Percentiles rank a stretch among this genome's conserved stretches.
Evolutionary conservation across 2,888 invertebrate species (phyloP).

Genomic region (Sturmia bella): DNA sequence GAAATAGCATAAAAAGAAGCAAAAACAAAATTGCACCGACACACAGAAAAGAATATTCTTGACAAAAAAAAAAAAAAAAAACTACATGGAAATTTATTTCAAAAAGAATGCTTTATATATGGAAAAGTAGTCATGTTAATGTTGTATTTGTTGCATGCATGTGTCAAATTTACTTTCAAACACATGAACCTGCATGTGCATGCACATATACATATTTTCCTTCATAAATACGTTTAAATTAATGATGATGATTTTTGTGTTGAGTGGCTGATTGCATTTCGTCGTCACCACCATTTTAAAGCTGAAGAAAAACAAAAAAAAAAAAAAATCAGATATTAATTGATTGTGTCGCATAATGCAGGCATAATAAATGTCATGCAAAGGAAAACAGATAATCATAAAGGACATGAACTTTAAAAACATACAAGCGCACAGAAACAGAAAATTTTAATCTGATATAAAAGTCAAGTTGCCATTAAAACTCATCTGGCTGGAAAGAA

Average conservation of each 20-base stretch:
- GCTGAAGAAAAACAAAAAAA: slow-evolving; percentile 31
- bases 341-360: slow-evolving; percentile 59
- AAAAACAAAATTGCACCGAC: not conserved
- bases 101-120: not conserved
- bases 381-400: slow-evolving; percentile 17
- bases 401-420: slow-evolving; percentile 18
- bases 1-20: not conserved
- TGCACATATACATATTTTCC: slow-evolving; percentile 15
- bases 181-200: not conserved
- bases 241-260: slow-evolving; percentile 59
- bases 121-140: slow-evolving; percentile 36
- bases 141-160: slow-evolving; percentile 10
- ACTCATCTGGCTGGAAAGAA: too few relatives aligned
- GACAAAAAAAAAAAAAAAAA: not conserved
- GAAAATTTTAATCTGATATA: too few relatives aligned
- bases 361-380: slow-evolving; percentile 51
- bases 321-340: slow-evolving; percentile 33
- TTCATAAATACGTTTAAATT: slow-evolving; percentile 60
- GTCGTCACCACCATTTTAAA: slow-evolving; percentile 31
- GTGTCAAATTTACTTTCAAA: slow-evolving; percentile 30
- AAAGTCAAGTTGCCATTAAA: too few relatives aligned
- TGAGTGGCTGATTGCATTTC: slow-evolving; percentile 63
- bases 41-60: not conserved
- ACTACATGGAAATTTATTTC: not conserved
- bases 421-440: not conserved